Base-by-base conservation (phyloP, 1,140 invertebrate genomes). In the Orius laevigatus region DNA sequence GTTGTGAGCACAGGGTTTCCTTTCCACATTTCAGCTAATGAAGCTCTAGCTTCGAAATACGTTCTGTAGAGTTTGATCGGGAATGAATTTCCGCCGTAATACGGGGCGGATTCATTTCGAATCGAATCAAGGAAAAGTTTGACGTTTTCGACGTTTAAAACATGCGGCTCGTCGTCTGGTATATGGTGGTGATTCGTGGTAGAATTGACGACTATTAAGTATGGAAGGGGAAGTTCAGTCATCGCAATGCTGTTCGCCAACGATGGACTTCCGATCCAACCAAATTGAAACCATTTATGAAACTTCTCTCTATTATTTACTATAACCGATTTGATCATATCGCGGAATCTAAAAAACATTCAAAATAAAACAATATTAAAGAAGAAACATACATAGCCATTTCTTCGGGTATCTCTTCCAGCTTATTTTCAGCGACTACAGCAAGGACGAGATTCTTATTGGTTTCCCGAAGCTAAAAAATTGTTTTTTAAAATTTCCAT, bases 211-310 rank as follows among this genome's bases (percentile, higher is more conserved):
- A 95, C 85, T 33, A 96, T 66, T 38, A 95, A 63, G 67, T 86
- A 82, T 5, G 91, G 91, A 35, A 89, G 67, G 5, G 83, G 76
- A 51, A 91, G 65, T 40, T 78, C 71, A 54, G 75, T 76, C 79
- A 94, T 87, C 2, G 86, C 86, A 60, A 96, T 87, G 38, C 81
- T 84, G 68, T 92, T 93, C 5, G 87, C 85, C 55, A 95, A 64
- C 31, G 87, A 81, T 12, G 84, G 79, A 56, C 71, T 81, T 0
- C 84, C 85, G 36, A 70, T 60, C 89, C 89, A 95, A 20, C 89
- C 89, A 72, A 95, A 95, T 62, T 93, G 85, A 62, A 93, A 92
- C 58, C 76, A 62, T 39, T 79, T 72, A 58, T 90, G 84, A 59
- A 86, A 84, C 51, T 81, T 78, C 50, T 78, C 70, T 50, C 80